Percentiles rank a stretch among this genome's conserved stretches.
phyloP scores from a whole-genome alignment of 2,797 vertebrate genomes.

The Cercopithecus mitis region DNA sequence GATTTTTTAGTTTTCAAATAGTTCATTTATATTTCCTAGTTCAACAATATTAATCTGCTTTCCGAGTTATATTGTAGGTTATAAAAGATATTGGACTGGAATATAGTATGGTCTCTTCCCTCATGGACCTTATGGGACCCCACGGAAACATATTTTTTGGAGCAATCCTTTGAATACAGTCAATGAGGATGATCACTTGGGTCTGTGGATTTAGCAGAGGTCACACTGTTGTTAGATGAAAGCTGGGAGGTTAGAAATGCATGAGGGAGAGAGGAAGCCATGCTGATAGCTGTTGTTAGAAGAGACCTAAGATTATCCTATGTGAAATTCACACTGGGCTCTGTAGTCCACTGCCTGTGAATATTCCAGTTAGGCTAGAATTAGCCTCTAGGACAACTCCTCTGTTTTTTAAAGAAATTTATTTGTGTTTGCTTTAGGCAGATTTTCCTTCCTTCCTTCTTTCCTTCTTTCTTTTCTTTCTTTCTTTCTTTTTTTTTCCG shows the following conservation, averaged over 20 bases:
- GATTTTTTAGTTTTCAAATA: neutral
- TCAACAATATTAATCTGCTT: neutral
- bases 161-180: neutral
- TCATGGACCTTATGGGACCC: neutral
- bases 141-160: neutral
- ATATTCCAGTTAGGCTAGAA: neutral
- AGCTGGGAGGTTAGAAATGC: neutral
- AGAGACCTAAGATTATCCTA: neutral
- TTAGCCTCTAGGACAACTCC: neutral
- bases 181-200: neutral
- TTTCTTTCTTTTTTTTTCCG: fast-evolving
- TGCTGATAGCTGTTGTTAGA: neutral
- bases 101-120: neutral
- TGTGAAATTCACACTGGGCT: neutral
- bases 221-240: neutral
- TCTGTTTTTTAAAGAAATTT: neutral
- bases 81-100: neutral
- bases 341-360: neutral
- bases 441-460: no score
- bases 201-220: neutral
- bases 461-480: no score
- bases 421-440: neutral
- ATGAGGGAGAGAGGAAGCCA: neutral
- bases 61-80: neutral
- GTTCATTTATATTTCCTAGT: neutral